Base-by-base conservation (phyloP, 2,113 vertebrate genomes). In the Melierax canorus region DNA sequence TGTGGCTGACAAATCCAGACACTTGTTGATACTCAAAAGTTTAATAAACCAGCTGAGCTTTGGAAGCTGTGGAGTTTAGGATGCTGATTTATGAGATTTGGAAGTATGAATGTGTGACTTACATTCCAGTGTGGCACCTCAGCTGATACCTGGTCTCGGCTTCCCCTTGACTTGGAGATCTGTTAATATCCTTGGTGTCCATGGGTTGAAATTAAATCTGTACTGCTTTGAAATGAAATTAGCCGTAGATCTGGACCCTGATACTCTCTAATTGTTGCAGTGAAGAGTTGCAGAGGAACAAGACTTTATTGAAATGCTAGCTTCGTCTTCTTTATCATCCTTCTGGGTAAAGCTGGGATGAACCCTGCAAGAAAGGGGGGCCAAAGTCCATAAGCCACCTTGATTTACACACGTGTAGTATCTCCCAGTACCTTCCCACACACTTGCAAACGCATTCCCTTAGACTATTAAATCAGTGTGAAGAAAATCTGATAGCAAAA, bases 351-450 rank as follows among this genome's bases (percentile, higher is more conserved):
- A 55, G 58, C 23, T 1, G 3, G 36, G 38, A 36, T 27, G 56
- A 22, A 20, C 43, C 21, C 62, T 38, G 20, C 7, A 9, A 32
- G 56, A 58, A 73, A 20, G 55, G 15, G 58, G 26, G 20, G 12
- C 34, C 50, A 18, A 45, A 62, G 60, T 9, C 66, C 41, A 1
- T 12, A 18, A 26, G 11, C 50, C 39, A 38, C 48, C 0, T 9
- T 24, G 63, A 51, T 50, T 50, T 60, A 12, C 26, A 22, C 7
- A 9, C 1, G 0, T 12, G 6, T 4, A 20, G n/a, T 18, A 3
- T 20, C 36, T 45, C 29, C 55, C 41, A 36, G 41, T 14, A 21
- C 18, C 56, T 82, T 39, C 45, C 78, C 41, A 43, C 36, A 3
- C 11, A 3, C 51, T 26, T 7, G 27, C 46, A 11, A 20, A 21